phyloP scores from a whole-genome alignment of 2,888 invertebrate species.

The Clivina fossor region DNA sequence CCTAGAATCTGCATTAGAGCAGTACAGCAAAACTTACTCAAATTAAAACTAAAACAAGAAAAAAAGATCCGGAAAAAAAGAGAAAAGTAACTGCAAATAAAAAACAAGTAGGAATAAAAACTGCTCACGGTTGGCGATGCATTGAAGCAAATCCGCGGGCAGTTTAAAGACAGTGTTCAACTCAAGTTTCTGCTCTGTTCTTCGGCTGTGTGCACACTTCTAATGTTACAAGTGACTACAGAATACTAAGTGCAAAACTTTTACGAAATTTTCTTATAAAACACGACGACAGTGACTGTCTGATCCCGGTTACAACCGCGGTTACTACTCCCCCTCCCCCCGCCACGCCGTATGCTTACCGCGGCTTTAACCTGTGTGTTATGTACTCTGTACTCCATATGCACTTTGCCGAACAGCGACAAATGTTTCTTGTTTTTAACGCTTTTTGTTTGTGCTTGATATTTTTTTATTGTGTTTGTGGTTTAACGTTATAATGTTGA shows the following conservation, averaged over 20 bases:
- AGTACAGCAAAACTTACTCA: too few species aligned
- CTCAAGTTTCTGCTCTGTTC: conserved; percentile 24
- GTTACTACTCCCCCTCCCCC: too few species aligned
- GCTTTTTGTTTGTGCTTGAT: not conserved
- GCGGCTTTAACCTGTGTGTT: too few species aligned
- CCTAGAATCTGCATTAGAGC: too few species aligned
- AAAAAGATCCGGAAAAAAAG: too few species aligned
- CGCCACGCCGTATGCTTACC: too few species aligned
- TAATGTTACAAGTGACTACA: conserved; percentile 26
- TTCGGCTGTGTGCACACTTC: too few species aligned
- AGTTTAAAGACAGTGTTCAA: conserved; percentile 24
- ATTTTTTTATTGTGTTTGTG: too few species aligned
- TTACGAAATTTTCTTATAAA: conserved; percentile 16
- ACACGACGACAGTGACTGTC: conserved; percentile 12
- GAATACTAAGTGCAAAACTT: conserved; percentile 26
- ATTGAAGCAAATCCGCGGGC: conserved; percentile 12
- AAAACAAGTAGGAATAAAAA: too few species aligned
- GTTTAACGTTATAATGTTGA: too few species aligned
- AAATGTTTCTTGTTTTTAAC: not conserved
- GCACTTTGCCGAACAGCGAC: not conserved
- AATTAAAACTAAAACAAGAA: too few species aligned
- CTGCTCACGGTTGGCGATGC: conserved; percentile 3
- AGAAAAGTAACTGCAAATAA: too few species aligned
- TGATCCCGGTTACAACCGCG: conserved; percentile 22
- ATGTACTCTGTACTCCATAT: conserved; percentile 14